Percentiles rank a stretch among this genome's conserved stretches.
phyloP scores from a whole-genome alignment of 2,888 invertebrate genomes.

The Scaptomyza flava region DNA sequence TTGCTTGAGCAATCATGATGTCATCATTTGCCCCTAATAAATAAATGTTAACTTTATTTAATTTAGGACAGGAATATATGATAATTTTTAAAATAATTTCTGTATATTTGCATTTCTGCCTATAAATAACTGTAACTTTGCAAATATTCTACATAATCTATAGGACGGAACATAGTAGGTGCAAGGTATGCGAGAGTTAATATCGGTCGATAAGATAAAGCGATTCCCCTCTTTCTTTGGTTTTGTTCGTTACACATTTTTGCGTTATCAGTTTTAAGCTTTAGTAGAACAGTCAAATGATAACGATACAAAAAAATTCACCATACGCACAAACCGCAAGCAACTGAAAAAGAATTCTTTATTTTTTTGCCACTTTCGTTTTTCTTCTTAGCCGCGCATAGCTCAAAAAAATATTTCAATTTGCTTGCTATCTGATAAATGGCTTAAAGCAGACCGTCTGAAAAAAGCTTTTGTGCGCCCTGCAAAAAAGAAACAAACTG shows the following conservation, averaged over 20 bases:
- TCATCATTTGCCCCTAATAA: conserved; percentile 15
- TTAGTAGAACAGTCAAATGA: conserved; percentile 42
- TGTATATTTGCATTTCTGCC: conserved; percentile 18
- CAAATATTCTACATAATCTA: conserved; percentile 41
- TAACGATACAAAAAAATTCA: conserved; percentile 71
- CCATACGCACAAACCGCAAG: conserved; percentile 55
- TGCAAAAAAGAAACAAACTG: conserved; percentile 21
- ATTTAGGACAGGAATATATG: conserved; percentile 26
- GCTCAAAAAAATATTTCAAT: conserved; percentile 37
- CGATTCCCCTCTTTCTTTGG: not conserved
- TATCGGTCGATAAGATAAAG: conserved; percentile 59
- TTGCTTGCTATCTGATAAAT: conserved; percentile 47
- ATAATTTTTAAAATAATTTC: conserved; percentile 3
- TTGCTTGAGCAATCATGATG: conserved; percentile 23
- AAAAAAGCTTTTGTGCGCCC: conserved; percentile 38
- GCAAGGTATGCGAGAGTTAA: conserved; percentile 43
- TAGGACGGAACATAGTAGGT: conserved; percentile 28
- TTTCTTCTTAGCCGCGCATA: conserved; percentile 21
- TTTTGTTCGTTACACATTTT: conserved; percentile 20
- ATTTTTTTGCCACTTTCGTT: conserved; percentile 17
- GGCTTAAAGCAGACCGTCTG: not conserved
- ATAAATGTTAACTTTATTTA: conserved; percentile 10
- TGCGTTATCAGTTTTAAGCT: conserved; percentile 52
- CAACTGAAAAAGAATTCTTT: conserved; percentile 45
- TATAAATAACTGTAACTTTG: conserved; percentile 26